Evolutionary conservation across 2,113 vertebrate genomes (phyloP), one percentile per base, ranked within the genome.

Genomic region (Amblyopsis rosae): DNA sequence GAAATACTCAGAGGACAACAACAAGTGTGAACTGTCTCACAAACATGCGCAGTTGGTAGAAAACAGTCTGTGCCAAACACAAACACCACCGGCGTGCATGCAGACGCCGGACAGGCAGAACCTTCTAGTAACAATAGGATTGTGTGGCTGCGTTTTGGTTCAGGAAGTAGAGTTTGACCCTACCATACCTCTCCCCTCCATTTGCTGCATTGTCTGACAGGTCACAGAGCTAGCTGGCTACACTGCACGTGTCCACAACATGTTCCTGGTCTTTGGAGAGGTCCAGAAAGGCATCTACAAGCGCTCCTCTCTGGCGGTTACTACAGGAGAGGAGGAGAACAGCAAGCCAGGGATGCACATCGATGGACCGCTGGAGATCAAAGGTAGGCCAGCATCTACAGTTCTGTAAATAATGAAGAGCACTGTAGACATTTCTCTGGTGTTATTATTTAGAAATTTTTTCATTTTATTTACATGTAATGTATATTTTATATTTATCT

Each of bases 171-270:
- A 64, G 59, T 59, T 56, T 77, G 46, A 68, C 64, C 72, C 11
- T n/a, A n/a, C 5, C 51, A 9, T 67, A 16, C 13, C 12, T 49
- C 15, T 45, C 13, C 51, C 13, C 87, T 85, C 79, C 80, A 88
- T 47, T 48, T 15, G 50, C 6, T 49, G 8, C 83, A 67, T 70
- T 77, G 81, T 81, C 75, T 68, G 41, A 63, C 85, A 99, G 98
- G 87, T 99, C 81, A 98, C 98, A 9, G 98, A 99, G 83, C 87
- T 99, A 86, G 98, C 98, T 49, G 97, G 98, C 41, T 99, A 99
- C 84, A 99, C 98, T 0, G 95, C 97, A 12, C 92, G 98, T 9
- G 98, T 99, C 32, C 94, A 98, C 89, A 96, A 96, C 83, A 97
- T 99, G 97, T 96, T 99, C 72, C 86, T 88, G 59, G 98, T 99